Evolutionary conservation across 2,113 vertebrate species (phyloP).

Genomic region (Bufo gargarizans): DNA sequence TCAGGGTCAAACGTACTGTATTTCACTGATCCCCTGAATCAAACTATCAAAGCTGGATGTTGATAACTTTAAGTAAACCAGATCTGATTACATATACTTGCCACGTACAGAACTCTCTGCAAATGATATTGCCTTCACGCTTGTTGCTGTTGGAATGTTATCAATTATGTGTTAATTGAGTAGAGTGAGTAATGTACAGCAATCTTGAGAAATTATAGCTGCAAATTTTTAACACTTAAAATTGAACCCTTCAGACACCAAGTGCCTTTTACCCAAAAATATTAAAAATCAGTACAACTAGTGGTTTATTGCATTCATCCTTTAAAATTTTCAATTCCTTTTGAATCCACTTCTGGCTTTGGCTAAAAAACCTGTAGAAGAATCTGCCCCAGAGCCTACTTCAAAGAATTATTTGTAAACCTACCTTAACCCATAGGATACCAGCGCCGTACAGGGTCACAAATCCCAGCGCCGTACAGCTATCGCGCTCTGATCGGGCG

Average conservation of each 20-base stretch:
- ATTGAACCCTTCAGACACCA: neutral
- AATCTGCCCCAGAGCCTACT: too few relatives aligned
- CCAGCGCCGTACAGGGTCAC: too few relatives aligned
- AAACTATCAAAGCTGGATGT: neutral
- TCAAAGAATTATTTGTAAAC: too few relatives aligned
- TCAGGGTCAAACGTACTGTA: neutral
- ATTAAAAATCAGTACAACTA: neutral
- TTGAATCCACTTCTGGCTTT: too few relatives aligned
- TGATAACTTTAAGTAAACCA: constrained; percentile 28
- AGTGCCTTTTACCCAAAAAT: neutral
- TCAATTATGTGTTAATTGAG: constrained; percentile 44
- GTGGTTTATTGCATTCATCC: neutral
- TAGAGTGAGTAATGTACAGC: constrained; percentile 6
- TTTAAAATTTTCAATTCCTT: too few relatives aligned
- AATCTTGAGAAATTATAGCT: constrained; percentile 28
- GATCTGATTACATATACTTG: constrained; percentile 31
- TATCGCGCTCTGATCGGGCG: too few relatives aligned
- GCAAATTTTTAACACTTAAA: neutral
- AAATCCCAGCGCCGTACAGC: too few relatives aligned
- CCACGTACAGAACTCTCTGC: constrained; percentile 5
- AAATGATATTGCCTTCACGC: constrained; percentile 39
- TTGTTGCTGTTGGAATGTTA: constrained; percentile 47
- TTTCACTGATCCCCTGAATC: neutral
- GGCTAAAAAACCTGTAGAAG: too few relatives aligned
- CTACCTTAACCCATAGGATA: too few relatives aligned